A percentile compares a stretch with the other conserved stretches of the same genome.
Evolutionary conservation across 2,888 invertebrate genomes (phyloP).

Genomic region (Criorhina ranunculi): DNA sequence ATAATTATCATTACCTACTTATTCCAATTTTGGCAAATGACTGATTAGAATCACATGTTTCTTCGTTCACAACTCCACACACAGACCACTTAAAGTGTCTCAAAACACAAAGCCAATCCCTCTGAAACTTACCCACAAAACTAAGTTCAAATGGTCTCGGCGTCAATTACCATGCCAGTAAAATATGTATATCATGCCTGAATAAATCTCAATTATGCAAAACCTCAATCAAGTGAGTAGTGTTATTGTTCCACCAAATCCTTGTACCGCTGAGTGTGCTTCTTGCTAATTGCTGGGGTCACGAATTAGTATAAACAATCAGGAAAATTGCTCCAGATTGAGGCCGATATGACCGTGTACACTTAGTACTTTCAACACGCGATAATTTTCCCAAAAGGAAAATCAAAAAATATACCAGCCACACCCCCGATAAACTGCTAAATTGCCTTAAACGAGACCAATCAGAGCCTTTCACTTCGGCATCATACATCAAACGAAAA

Average conservation of each 20-base stretch:
- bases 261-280: conserved; percentile 17
- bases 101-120: neutral
- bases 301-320: conserved; percentile 18
- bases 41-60: neutral
- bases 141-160: neutral
- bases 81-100: neutral
- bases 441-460: neutral
- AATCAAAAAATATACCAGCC: neutral
- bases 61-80: neutral
- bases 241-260: conserved; percentile 13
- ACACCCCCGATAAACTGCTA: neutral
- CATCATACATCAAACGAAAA: neutral
- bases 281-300: conserved; percentile 20
- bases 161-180: neutral
- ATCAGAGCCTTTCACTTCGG: neutral
- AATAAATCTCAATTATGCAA: conserved; percentile 20
- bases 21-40: neutral
- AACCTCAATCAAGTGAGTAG: conserved; percentile 1
- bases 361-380: neutral
- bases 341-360: neutral
- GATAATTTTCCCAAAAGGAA: neutral
- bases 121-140: neutral
- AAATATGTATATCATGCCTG: conserved; percentile 8
- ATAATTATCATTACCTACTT: neutral
- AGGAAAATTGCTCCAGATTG: conserved; percentile 3